Conservation (phyloP, 2,113 vertebrate species). For the Drymodes brunneopygia region DNA sequence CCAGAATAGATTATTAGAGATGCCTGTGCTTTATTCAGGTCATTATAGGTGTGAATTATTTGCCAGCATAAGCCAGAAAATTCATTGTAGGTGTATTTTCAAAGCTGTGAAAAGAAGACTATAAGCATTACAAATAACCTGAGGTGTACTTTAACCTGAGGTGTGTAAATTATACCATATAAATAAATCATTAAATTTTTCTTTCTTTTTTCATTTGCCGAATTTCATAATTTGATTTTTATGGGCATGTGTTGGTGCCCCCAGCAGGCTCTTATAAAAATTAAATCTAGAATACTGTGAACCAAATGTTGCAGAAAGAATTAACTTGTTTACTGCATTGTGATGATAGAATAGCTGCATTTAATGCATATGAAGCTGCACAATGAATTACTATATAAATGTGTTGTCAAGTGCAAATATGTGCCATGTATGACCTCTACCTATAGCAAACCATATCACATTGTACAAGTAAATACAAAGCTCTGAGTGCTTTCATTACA, state of each 20-base stretch:
- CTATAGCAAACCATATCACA: not conserved
- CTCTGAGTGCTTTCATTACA: not conserved
- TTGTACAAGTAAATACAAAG: not conserved
- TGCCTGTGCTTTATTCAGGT: not conserved
- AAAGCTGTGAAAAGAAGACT: not conserved
- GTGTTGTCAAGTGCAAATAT: not conserved
- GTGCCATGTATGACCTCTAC: not conserved
- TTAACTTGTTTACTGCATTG: not conserved
- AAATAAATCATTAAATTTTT: not conserved
- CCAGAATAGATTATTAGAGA: not conserved
- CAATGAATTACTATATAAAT: not conserved
- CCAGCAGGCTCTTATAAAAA: conserved; percentile 41
- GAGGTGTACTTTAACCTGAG: too few species aligned
- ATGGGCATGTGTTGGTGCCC: conserved; percentile 17
- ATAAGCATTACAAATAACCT: not conserved
- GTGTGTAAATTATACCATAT: not conserved
- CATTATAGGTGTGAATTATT: not conserved
- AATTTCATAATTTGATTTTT: not conserved
- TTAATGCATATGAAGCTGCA: not conserved
- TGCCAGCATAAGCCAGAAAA: not conserved
- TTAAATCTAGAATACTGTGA: not conserved
- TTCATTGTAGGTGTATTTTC: not conserved
- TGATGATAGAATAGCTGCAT: not conserved
- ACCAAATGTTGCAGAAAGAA: not conserved
- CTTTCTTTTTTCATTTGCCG: not conserved